A percentile compares a stretch with the other conserved stretches of the same genome.
Conservation (phyloP, 2,113 vertebrate species). For the Tachysurus fulvidraco region DNA sequence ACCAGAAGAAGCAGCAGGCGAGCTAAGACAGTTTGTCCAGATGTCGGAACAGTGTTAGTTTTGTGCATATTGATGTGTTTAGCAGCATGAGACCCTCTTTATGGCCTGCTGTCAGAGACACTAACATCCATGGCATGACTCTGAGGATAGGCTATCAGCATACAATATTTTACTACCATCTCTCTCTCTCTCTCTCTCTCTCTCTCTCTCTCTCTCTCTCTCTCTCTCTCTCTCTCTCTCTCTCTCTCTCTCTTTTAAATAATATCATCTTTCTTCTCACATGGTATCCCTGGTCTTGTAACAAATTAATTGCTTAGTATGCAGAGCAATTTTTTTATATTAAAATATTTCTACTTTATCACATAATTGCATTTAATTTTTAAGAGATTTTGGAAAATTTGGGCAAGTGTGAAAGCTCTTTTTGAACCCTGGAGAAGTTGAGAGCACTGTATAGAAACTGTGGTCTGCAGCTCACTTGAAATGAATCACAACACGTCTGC, state of each 20-base stretch:
- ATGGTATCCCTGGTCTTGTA: slow-evolving; percentile 9
- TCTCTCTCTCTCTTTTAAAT: not conserved
- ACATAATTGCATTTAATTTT: not conserved
- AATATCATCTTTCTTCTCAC: not conserved
- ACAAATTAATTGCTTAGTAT: not conserved
- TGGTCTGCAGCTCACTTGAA: not conserved
- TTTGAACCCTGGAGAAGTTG: not conserved
- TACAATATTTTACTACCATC: not conserved
- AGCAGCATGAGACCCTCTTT: slow-evolving; percentile 41
- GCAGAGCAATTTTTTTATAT: too few species aligned
- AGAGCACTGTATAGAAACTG: not conserved
- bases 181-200: not conserved
- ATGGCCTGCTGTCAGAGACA: slow-evolving; percentile 39
- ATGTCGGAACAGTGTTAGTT: slow-evolving; percentile 47
- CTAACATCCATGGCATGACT: slow-evolving; percentile 10
- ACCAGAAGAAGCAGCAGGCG: slow-evolving; percentile 19
- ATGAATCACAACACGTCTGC: not conserved
- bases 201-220: not conserved
- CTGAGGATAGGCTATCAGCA: not conserved
- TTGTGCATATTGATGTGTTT: slow-evolving; percentile 51
- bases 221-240: too few species aligned
- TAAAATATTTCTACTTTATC: not conserved
- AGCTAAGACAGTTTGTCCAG: slow-evolving; percentile 45
- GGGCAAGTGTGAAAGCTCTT: not conserved
- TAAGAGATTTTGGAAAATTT: not conserved